Evolutionary conservation across 2,797 vertebrate genomes (phyloP).

Genomic region (Pachyuromys duprasi): DNA sequence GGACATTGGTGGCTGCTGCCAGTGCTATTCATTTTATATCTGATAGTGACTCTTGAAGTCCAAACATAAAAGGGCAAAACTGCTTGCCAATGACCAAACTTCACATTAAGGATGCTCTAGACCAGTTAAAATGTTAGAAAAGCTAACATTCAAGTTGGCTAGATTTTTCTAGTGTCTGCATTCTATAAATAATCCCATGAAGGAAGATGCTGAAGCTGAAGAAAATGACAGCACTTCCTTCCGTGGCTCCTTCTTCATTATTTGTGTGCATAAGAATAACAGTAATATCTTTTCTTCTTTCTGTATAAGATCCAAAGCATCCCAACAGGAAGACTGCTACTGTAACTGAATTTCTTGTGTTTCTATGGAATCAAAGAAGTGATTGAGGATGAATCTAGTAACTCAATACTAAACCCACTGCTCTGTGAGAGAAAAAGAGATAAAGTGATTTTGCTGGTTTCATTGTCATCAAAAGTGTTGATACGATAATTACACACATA

Average conservation of each 20-base stretch:
- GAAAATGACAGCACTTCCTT: not conserved
- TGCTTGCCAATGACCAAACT: not conserved
- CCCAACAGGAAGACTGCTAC: not conserved
- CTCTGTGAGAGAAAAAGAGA: not conserved
- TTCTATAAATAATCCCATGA: slow-evolving; percentile 3
- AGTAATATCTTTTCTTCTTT: slow-evolving; percentile 7
- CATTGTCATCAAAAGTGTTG: not conserved
- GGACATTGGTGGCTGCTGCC: accelerated
- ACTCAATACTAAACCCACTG: not conserved
- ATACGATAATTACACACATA: not conserved
- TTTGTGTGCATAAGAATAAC: not conserved
- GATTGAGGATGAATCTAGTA: not conserved
- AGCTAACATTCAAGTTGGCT: not conserved
- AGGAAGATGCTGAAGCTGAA: not conserved
- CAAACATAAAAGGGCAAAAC: not conserved
- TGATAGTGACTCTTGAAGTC: not conserved
- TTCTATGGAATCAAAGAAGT: not conserved
- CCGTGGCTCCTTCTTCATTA: not conserved
- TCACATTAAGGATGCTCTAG: not conserved
- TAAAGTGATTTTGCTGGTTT: not conserved
- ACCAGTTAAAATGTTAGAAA: not conserved
- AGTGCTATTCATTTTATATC: too few relatives aligned
- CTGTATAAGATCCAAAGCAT: not conserved
- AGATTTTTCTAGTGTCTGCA: too few relatives aligned
- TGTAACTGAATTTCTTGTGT: slow-evolving; percentile 25